These are phyloP conservation scores for Orthosia gothica DNA, from an alignment of 2,888 invertebrate genomes.

Conservation along the genomic window DNA sequence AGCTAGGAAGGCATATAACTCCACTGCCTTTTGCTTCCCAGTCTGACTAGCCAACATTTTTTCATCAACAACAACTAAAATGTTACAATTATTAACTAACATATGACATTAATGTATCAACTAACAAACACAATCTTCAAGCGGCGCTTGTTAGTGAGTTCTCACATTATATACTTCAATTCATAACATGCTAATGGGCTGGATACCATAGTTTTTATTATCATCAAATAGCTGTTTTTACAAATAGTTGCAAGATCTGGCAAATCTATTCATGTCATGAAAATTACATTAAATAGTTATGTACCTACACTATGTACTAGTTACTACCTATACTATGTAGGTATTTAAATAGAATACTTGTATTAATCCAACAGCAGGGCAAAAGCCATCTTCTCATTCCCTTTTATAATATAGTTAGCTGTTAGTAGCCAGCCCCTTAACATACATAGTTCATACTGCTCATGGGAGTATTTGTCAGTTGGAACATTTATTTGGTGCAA, in stretches of 20 bases:
- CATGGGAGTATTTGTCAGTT: not conserved
- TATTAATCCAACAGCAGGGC: constrained; percentile 11
- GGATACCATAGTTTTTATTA: constrained; percentile 30
- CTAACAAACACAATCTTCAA: too few species aligned
- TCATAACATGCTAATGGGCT: constrained; percentile 33
- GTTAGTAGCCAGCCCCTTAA: not conserved
- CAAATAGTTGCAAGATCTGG: constrained; percentile 33
- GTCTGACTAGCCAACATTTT: not conserved
- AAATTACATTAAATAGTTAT: constrained; percentile 24
- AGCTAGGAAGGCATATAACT: not conserved
- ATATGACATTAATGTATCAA: too few species aligned
- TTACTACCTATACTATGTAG: not conserved
- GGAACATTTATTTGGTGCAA: not conserved
- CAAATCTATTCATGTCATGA: constrained; percentile 11
- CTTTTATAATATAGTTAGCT: not conserved
- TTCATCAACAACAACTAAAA: too few species aligned
- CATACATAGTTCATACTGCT: not conserved
- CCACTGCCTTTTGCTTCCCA: not conserved
- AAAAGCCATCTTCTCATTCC: constrained; percentile 5
- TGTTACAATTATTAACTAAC: too few species aligned
- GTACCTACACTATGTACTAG: constrained; percentile 3
- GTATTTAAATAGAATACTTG: constrained; percentile 14
- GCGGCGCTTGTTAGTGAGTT: constrained; percentile 8
- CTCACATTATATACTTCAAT: constrained; percentile 6
- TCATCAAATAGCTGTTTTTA: constrained; percentile 30